Base-by-base conservation (phyloP, 2,113 vertebrate genomes). In the Pseudorhombus dupliciocellatus region DNA sequence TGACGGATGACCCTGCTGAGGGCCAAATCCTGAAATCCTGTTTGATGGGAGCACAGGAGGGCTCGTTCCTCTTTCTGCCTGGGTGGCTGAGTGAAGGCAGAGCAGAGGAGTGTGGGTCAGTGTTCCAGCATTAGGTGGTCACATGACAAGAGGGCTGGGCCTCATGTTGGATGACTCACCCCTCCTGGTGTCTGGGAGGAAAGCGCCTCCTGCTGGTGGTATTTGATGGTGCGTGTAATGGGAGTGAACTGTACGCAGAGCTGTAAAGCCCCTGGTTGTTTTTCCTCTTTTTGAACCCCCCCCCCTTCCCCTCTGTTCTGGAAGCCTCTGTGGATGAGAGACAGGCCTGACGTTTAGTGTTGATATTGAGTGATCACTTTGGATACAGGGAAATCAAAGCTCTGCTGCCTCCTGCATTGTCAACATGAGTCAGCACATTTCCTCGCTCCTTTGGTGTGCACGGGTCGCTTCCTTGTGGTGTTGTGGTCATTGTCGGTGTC, bases 131-230 rank as follows among this genome's bases (percentile, higher is more conserved):
- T 54, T 60, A 61, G 60, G 20, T 54, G 66, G 73, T 90, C 90
- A 92, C 84, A 84, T 88, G 85, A 90, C 42, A 16, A 11, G 73
- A 68, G 66, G 76, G 86, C 58, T 31, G 66, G 77, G 85, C 84
- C 66, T 84, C 62, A 55, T 69, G 61, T 72, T 34, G 63, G 67
- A 86, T 90, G 85, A 90, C 83, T 92, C 90, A 89, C 73, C 67
- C 58, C 54, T 84, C 68, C 21, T 30, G 58, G 69, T 53, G 28
- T 72, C 67, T 85, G 56, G 51, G 50, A 51, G 16, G 30, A 67
- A 68, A 46, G 70, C 67, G 68, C 84, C 89, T 55, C 88, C 83
- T 85, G 62, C 65, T 86, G 91, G 82, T 58, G 66, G 0, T 76
- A 16, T 30, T n/a, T 42, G 16, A 73, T 28, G 69, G 24, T 84